Percentiles rank a stretch among this genome's conserved stretches.
Evolutionary conservation across 2,888 invertebrate genomes (phyloP).

Genomic region (Rhorus exstirpatorius): DNA sequence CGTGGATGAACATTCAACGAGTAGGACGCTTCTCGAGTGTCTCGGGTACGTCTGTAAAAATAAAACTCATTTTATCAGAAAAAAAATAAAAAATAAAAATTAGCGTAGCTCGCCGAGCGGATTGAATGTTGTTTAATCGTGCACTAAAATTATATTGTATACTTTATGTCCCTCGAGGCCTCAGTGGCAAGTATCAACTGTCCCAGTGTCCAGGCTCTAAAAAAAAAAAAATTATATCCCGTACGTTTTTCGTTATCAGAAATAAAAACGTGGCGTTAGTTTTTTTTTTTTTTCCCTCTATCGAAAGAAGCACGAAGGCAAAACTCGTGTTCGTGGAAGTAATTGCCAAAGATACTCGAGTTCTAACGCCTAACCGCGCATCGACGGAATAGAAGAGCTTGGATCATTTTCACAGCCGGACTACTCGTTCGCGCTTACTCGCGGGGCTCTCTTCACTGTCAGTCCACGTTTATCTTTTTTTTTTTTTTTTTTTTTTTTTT

Average conservation of each 20-base stretch:
- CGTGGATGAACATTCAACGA: slow-evolving; percentile 31
- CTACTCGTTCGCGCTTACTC: slow-evolving; percentile 64
- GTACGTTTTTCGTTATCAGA: slow-evolving; percentile 46
- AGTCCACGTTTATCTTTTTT: not conserved
- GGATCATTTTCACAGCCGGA: slow-evolving; percentile 82
- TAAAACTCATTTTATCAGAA: not conserved
- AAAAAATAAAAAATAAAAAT: not conserved
- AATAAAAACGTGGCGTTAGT: slow-evolving; percentile 51
- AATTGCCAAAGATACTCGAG: slow-evolving; percentile 55
- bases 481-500: not conserved
- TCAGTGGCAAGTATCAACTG: slow-evolving; percentile 23
- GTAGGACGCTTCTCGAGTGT: not conserved
- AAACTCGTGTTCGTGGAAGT: slow-evolving; percentile 47
- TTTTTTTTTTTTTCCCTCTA: slow-evolving; percentile 40
- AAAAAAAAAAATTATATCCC: slow-evolving; percentile 50
- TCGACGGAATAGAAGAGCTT: slow-evolving; percentile 75
- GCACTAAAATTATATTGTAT: too few relatives aligned
- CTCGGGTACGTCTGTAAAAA: slow-evolving; percentile 22
- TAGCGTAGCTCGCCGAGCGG: not conserved
- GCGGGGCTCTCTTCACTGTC: slow-evolving; percentile 44
- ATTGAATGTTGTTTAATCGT: slow-evolving; percentile 12
- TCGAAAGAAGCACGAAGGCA: slow-evolving; percentile 50
- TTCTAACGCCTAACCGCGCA: slow-evolving; percentile 30
- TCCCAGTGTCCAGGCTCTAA: not conserved
- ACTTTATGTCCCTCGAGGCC: too few relatives aligned